phyloP scores from a whole-genome alignment of 1,140 invertebrate species.

The Tribolium castaneum region DNA sequence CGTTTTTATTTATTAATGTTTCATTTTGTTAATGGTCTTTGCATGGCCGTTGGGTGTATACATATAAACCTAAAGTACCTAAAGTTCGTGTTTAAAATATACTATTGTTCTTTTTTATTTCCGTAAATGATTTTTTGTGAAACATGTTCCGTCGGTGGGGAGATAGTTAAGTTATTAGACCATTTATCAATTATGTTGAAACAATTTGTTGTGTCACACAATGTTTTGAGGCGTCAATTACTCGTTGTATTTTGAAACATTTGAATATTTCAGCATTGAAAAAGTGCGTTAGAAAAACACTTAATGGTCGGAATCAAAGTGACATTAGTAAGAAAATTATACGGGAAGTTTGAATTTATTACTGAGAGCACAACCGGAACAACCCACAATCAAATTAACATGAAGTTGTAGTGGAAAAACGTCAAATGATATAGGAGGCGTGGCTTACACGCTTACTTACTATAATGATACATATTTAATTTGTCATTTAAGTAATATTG shows the following conservation, averaged over 20 bases:
- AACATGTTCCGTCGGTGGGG: background rate
- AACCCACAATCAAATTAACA: slow-evolving; percentile 44
- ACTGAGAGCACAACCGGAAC: slow-evolving; percentile 43
- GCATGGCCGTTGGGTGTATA: background rate
- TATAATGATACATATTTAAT: slow-evolving; percentile 44
- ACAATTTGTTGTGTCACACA: slow-evolving; percentile 8
- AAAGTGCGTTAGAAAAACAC: slow-evolving; percentile 37
- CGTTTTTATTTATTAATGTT: background rate
- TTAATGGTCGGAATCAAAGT: slow-evolving; percentile 43
- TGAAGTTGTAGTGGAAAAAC: slow-evolving; percentile 43
- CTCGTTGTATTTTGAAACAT: slow-evolving; percentile 10
- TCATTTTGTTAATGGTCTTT: background rate
- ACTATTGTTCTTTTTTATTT: background rate
- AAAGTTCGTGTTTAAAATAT: background rate
- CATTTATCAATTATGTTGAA: background rate
- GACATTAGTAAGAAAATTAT: slow-evolving; percentile 43
- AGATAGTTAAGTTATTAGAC: background rate
- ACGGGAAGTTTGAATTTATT: slow-evolving; percentile 43
- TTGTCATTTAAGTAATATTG: slow-evolving; percentile 43
- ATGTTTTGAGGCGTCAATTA: background rate
- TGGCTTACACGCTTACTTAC: slow-evolving; percentile 42
- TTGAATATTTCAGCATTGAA: slow-evolving; percentile 35
- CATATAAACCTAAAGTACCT: background rate
- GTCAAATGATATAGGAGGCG: slow-evolving; percentile 43
- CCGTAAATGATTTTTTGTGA: too few relatives aligned